Conservation (phyloP, 2,888 invertebrate genomes). For the Hermaeophaga mercurialis region DNA sequence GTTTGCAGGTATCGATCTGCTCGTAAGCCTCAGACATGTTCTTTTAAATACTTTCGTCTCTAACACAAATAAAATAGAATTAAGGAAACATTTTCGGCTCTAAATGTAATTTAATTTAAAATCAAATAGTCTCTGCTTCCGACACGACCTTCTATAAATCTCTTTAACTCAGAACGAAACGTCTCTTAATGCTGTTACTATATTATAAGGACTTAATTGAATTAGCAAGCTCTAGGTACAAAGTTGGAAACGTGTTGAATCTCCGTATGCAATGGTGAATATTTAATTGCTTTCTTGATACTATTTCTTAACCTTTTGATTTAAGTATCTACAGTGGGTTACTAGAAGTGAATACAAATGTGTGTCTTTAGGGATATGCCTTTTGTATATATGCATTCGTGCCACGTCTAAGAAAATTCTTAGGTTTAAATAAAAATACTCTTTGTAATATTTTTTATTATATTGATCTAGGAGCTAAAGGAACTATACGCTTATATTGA, state of each 20-base stretch:
- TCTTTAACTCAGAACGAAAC: constrained; percentile 18
- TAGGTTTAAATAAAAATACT: too few relatives aligned
- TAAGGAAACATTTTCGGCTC: constrained; percentile 10
- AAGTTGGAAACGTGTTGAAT: constrained; percentile 12
- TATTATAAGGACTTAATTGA: constrained; percentile 18
- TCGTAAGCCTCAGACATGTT: too few relatives aligned
- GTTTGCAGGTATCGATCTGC: too few relatives aligned
- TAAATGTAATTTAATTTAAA: constrained; percentile 19
- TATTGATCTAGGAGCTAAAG: too few relatives aligned
- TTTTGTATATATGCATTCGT: too few relatives aligned
- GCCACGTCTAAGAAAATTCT: too few relatives aligned
- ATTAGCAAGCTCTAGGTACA: constrained; percentile 19
- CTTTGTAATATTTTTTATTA: too few relatives aligned
- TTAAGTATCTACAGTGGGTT: constrained; percentile 2
- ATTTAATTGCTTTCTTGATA: constrained; percentile 18
- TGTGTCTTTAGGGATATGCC: too few relatives aligned
- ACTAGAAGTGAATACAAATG: constrained; percentile 1
- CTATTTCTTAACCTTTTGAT: constrained; percentile 11
- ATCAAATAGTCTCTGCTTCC: constrained; percentile 17
- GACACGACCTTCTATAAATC: constrained; percentile 15
- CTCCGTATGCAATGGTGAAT: constrained; percentile 19
- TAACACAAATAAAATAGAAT: constrained; percentile 1
- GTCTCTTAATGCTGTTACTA: constrained; percentile 17
- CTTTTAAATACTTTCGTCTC: too few relatives aligned
- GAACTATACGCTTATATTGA: too few relatives aligned